Percentiles rank a stretch among this genome's conserved stretches.
phyloP scores from a whole-genome alignment of 2,113 vertebrate genomes.

The Lontra canadensis region DNA sequence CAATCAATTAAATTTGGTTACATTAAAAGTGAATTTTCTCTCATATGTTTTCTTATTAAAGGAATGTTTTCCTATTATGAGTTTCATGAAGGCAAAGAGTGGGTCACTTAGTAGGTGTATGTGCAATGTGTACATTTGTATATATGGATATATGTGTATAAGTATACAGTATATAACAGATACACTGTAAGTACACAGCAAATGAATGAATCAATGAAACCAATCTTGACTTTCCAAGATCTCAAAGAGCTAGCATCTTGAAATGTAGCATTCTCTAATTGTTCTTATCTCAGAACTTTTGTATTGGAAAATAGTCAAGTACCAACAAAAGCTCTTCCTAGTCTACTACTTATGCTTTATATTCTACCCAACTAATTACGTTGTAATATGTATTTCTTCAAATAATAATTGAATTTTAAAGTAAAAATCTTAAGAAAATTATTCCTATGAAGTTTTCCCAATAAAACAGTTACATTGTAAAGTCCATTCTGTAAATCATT shows the following conservation, averaged over 20 bases:
- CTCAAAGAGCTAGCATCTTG: neutral
- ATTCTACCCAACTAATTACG: neutral
- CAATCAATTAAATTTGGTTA: neutral
- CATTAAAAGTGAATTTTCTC: neutral
- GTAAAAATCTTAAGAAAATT: neutral
- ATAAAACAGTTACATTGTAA: constrained; percentile 5
- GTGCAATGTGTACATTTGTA: neutral
- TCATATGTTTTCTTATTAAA: neutral
- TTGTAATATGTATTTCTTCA: neutral
- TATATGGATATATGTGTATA: neutral
- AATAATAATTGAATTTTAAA: neutral
- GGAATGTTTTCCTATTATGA: neutral
- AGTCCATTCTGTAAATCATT: neutral
- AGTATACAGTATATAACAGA: neutral
- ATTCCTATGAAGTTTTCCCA: neutral
- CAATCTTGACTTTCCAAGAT: neutral
- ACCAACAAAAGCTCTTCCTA: neutral
- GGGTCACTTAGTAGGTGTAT: neutral
- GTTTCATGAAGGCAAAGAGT: neutral
- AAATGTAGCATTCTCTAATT: neutral
- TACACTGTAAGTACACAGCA: neutral
- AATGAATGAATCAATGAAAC: neutral
- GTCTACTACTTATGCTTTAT: neutral
- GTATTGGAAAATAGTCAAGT: neutral
- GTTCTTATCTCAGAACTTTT: neutral